These are phyloP conservation scores for Oenanthe melanoleuca DNA, from an alignment of 2,113 vertebrate genomes.

Conservation along the genomic window DNA sequence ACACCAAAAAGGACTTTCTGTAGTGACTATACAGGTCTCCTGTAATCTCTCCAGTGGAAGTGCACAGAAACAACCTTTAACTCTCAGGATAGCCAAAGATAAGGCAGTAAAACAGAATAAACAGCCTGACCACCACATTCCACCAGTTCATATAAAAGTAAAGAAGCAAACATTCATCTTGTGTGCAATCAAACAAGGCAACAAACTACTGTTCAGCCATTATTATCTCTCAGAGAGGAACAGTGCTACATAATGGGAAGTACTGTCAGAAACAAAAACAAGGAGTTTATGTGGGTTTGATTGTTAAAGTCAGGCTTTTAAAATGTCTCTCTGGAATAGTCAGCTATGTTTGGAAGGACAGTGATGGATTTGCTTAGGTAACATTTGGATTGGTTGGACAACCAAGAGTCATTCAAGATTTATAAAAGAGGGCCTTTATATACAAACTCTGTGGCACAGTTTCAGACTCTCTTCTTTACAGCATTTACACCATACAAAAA, in stretches of 20 bases:
- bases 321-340: not conserved
- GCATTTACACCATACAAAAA: not conserved
- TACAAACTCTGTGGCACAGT: not conserved
- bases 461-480: not conserved
- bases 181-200: not conserved
- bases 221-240: not conserved
- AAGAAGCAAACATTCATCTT: not conserved
- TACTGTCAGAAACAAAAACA: not conserved
- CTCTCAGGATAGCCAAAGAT: not conserved
- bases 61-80: not conserved
- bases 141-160: not conserved
- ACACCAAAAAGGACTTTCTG: not conserved
- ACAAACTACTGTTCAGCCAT: not conserved
- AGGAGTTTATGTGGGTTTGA: fast-evolving
- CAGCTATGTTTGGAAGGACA: not conserved
- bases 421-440: not conserved
- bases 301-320: not conserved
- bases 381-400: not conserved
- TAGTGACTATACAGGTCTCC: not conserved
- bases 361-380: not conserved
- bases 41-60: not conserved
- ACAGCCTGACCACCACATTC: not conserved
- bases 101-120: not conserved
- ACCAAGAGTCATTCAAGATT: not conserved
- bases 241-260: not conserved